Base-by-base conservation (phyloP, 1,140 invertebrate genomes). In the Neodiprion fabricii region DNA sequence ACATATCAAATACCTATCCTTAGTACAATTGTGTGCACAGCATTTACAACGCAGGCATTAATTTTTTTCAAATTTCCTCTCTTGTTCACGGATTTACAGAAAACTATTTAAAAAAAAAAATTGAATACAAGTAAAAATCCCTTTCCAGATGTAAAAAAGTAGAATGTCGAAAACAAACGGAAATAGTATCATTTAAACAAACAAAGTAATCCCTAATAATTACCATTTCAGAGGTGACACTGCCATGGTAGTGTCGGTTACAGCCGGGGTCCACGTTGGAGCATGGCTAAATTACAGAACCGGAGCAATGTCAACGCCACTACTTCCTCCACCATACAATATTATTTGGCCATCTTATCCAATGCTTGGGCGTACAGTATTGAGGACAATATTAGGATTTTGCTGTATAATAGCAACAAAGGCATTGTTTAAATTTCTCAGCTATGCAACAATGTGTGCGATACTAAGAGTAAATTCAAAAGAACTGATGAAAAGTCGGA, bases 201-300 rank as follows among this genome's bases (percentile, higher is more conserved):
- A 40, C 10, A 47, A 48, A 72, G 11, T 50, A 8, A 48, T 21
- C 47, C 48, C 66, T 12, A 14, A 14, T 61, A 3, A 40, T 40
- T 61, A 61, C 9, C 78, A 80, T 91, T 90, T 40, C 85, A 96
- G 96, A 83, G 95, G 95, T 47, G 96, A 98, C 85, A 96, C 96
- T 1, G 92, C 95, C 9, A 93, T 96, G 88, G 94, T 96, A 71
- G 87, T 97, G 67, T 94, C 93, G 28, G 93, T 96, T 9, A 93
- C 92, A 75, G 91, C 92, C n/a, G 96, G 96, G 61, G 89, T 96
- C 70, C 90, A 94, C 68, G 86, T 92, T 9, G 96, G 95, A n/a
- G 91, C 94, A 2, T 97, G 96, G 95, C 87, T 95, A 7, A 96
- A 96, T 88, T 96, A 93, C 84, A 94, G 93, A 83, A 89, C 92